Base-by-base conservation (phyloP, 37 sponge, comb jelly and placozoan species). In the Amphimedon queenslandica region DNA sequence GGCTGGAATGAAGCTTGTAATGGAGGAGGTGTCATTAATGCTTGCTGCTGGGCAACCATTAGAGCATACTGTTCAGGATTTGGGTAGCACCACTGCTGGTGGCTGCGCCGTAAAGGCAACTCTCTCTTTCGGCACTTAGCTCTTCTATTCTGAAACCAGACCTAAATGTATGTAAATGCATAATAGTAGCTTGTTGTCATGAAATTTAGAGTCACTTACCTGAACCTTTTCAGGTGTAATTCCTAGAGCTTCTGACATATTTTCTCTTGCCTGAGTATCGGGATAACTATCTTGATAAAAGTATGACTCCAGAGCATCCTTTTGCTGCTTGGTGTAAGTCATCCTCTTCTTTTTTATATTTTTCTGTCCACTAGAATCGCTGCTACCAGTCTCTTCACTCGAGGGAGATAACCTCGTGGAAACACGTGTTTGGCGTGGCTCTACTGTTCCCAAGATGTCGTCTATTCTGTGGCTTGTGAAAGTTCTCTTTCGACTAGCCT, bases 91-190 rank as follows among this genome's bases (percentile, higher is more conserved):
- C n/a, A n/a, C n/a, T n/a, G n/a, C n/a, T n/a, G n/a, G n/a, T n/a
- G n/a, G n/a, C n/a, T n/a, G n/a, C 53, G 53, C 13, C 13, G 53
- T 47, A 47, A 47, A 47, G 53, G 53, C n/a, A n/a, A 35, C 16
- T 76, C 73, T 34, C 73, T 57, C 58, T 84, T 84, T 36, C 84
- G 77, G 58, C 60, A 81, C 36, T 67, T 66, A 34, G 88, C 88
- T 34, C 88, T 66, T 24, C 88, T 42, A 51, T 88, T 88, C 70
- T 88, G 88, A 61, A 88, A 88, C 88, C 88, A 88, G 10, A 88
- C 75, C 87, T 80, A 53, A 23, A 65, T 30, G 20, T 2, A 34
- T 43, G 55, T 39, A 68, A 73, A 37, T 25, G 18, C 16, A 13
- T 43, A 58, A 21, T 16, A 30, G 27, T n/a, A n/a, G n/a, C n/a